Base-by-base conservation (phyloP, 2,888 invertebrate species). In the Drosophila pseudotalamancana region DNA sequence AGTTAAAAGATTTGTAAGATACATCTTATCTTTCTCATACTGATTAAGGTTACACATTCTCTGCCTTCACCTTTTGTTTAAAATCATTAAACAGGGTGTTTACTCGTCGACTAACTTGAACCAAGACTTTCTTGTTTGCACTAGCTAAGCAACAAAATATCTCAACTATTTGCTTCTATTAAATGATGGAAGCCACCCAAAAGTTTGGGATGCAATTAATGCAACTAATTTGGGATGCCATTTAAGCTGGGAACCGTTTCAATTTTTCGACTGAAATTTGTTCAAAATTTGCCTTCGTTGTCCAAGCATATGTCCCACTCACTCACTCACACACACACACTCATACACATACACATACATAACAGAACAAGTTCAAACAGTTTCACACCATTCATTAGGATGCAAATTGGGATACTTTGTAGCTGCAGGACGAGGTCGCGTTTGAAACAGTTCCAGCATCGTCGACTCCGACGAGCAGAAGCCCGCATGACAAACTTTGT, bases 331-430 rank as follows among this genome's bases (percentile, higher is more conserved):
- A 23, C 29, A 25, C 19, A n/a, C 34, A 43, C 34, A 34, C 12
- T n/a, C 12, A 9, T 9, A 11, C 49, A 32, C 27, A 18, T 40
- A 16, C 14, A 31, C 11, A 25, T 4, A 16, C 6, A 21, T 19
- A 19, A 12, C 23, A 12, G 16, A 14, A 35, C 46, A 35, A 55
- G 55, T 43, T 60, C 32, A 53, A 45, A 60, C 54, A 60, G 37
- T 50, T 59, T 74, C 54, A 61, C 57, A 74, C 50, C 65, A 76
- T 76, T 72, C 67, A 73, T 73, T 66, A 62, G 67, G 50, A 75
- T 76, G 65, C 71, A 75, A 75, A 75, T 72, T 75, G 64, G 35
- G 56, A 39, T 48, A 64, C 29, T 69, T 72, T 63, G 60, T 69
- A 66, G 59, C 37, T 59, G 34, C 18, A 35, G 34, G 19, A 67